These are phyloP conservation scores for Agrenia bidenticulata DNA, from an alignment of 2,888 invertebrate genomes.

Conservation along the genomic window DNA sequence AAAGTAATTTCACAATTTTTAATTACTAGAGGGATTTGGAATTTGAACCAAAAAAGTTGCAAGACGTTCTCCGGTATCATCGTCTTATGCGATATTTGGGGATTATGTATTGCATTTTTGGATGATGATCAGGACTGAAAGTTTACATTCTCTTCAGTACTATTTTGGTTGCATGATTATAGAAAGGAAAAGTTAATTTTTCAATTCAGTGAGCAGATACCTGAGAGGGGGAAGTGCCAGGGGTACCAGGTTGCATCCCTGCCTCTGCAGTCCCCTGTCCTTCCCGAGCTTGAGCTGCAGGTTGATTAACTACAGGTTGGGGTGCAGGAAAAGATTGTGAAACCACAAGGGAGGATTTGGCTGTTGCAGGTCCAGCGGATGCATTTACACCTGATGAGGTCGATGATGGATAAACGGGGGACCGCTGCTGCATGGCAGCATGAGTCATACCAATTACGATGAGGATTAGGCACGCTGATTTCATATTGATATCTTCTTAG, in stretches of 20 bases:
- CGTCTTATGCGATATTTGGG: too few relatives aligned
- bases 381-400: constrained; percentile 22
- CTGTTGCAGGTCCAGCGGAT: constrained; percentile 12
- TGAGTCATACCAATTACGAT: constrained; percentile 30
- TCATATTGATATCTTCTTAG: constrained; percentile 25
- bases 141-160: too few relatives aligned
- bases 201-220: too few relatives aligned
- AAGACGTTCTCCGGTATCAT: too few relatives aligned
- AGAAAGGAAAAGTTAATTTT: too few relatives aligned
- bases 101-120: too few relatives aligned
- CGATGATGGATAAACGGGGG: constrained; percentile 43
- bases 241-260: not conserved
- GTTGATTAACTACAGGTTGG: constrained; percentile 21
- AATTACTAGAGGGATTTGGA: too few relatives aligned
- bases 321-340: constrained; percentile 15
- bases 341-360: constrained; percentile 17
- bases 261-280: constrained; percentile 3
- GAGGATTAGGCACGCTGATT: constrained; percentile 23
- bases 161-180: too few relatives aligned
- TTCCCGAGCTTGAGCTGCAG: constrained; percentile 36
- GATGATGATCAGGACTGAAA: too few relatives aligned
- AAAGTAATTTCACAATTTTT: not conserved
- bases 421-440: constrained; percentile 33
- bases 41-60: too few relatives aligned
- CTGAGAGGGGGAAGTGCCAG: constrained; percentile 33